Evolutionary conservation across 2,113 vertebrate species (phyloP).

Genomic region (Urocolius indicus): DNA sequence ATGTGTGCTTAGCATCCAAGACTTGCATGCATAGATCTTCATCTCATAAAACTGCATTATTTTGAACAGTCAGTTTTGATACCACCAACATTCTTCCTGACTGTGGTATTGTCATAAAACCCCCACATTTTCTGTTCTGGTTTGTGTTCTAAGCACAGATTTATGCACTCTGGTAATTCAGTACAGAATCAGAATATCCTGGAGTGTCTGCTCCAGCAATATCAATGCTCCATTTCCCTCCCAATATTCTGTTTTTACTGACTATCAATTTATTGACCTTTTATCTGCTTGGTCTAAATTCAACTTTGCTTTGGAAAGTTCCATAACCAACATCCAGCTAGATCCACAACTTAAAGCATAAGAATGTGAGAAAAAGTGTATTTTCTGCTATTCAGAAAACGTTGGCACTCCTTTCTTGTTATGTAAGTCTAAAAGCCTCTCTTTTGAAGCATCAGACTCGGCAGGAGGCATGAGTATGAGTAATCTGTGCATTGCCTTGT

Average conservation of each 20-base stretch:
- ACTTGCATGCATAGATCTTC: not conserved
- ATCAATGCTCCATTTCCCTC: not conserved
- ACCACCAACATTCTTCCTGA: not conserved
- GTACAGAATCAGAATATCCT: not conserved
- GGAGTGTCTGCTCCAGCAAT: not conserved
- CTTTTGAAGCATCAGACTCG: not conserved
- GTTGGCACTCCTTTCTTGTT: not conserved
- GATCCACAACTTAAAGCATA: not conserved
- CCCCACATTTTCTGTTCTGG: not conserved
- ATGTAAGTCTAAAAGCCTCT: constrained; percentile 8
- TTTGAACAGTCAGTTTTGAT: not conserved
- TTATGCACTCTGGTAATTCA: not conserved
- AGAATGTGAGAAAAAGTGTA: not conserved
- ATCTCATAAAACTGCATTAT: not conserved
- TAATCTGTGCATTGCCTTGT: constrained; percentile 23
- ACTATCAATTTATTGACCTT: not conserved
- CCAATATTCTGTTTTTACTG: not conserved
- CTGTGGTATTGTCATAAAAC: not conserved
- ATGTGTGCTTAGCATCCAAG: not conserved
- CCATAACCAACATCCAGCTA: not conserved
- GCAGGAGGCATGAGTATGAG: constrained; percentile 16
- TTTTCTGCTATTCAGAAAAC: not conserved
- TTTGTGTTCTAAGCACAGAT: not conserved
- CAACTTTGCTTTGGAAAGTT: not conserved
- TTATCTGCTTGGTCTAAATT: not conserved